Evolutionary conservation across 2,888 invertebrate genomes (phyloP), one percentile per base, ranked within the genome.

Genomic region (Troides helena): DNA sequence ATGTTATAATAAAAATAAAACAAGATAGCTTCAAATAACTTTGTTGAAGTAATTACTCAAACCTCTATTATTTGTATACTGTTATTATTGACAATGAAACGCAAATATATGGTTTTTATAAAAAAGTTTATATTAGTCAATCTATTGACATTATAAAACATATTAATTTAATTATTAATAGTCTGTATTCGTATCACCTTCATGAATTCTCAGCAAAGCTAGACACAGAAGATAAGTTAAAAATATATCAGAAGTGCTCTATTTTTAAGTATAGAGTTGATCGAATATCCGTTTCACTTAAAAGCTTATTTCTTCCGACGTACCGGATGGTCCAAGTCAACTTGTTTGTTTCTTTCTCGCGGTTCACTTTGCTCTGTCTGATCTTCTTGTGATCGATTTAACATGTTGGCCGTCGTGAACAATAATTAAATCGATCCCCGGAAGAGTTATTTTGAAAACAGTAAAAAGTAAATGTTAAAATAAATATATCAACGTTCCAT

Each of bases 281-380:
- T 50, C 46, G 65, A 65, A 65, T 69, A 65, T 56, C 61, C 50
- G 69, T 66, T 69, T 58, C 69, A 62, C 58, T 66, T 58, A 69
- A 69, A 69, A 69, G 69, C 62, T 62, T 68, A 68, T 68, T 64
- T 68, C 36, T 65, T 69, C 62, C 36, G 21, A 69, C 69, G 65
- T 62, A 69, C 69, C 66, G 65, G 62, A 43, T 62, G 69, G 65
- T 66, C 46, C 56, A 62, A 65, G 62, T 65, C 65, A 43, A 66
- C 58, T 66, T 69, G 65, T 62, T 66, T 62, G 43, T 69, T 69
- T 65, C 57, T 50, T 50, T 66, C 62, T 62, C 43, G 21, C 23
- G 65, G 58, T 43, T 58, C 58, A 30, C 14, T 69, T 46, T 62
- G 61, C 0, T 66, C 65, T 66, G 65, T 58, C 23, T 58, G 43